phyloP scores from a whole-genome alignment of 1,140 invertebrate genomes.

The Oryctes rhinoceros region DNA sequence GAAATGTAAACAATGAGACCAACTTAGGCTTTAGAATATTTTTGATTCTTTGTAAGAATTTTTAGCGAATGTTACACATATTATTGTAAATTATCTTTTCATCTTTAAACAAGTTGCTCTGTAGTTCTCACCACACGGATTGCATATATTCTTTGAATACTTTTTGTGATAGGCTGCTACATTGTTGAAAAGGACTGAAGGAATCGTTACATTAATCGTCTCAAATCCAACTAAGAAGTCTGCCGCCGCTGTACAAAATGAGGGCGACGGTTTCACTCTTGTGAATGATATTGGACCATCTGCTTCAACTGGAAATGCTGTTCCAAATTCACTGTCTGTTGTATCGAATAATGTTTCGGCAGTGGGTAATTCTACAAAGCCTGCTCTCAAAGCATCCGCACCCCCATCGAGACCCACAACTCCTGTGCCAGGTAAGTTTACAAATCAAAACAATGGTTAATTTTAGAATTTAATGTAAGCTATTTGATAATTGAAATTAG shows the following conservation, averaged over 20 bases:
- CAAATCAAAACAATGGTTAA: too few relatives aligned
- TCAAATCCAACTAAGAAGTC: conserved; percentile 84
- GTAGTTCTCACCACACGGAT: not conserved
- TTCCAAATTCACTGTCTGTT: conserved; percentile 27
- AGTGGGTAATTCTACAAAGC: conserved; percentile 17
- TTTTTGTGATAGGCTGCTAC: conserved; percentile 75
- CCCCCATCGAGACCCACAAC: conserved; percentile 57
- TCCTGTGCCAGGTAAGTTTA: conserved; percentile 55
- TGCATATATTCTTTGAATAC: not conserved
- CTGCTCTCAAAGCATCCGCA: conserved; percentile 52
- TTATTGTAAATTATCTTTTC: not conserved
- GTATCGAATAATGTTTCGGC: conserved; percentile 15
- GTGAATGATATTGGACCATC: conserved; percentile 54
- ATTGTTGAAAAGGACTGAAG: conserved; percentile 86
- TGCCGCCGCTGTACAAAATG: conserved; percentile 49
- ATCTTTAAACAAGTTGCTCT: not conserved
- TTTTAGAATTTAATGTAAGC: too few relatives aligned
- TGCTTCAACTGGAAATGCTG: conserved; percentile 42
- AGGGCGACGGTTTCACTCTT: not conserved
- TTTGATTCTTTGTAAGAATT: not conserved
- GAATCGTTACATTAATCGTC: conserved; percentile 83
- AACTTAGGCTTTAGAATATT: too few relatives aligned
- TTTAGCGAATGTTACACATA: too few relatives aligned
- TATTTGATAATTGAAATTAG: too few relatives aligned
- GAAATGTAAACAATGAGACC: too few relatives aligned